These are phyloP conservation scores for Parochlus steinenii DNA, from an alignment of 2,888 invertebrate genomes.

Conservation along the genomic window DNA sequence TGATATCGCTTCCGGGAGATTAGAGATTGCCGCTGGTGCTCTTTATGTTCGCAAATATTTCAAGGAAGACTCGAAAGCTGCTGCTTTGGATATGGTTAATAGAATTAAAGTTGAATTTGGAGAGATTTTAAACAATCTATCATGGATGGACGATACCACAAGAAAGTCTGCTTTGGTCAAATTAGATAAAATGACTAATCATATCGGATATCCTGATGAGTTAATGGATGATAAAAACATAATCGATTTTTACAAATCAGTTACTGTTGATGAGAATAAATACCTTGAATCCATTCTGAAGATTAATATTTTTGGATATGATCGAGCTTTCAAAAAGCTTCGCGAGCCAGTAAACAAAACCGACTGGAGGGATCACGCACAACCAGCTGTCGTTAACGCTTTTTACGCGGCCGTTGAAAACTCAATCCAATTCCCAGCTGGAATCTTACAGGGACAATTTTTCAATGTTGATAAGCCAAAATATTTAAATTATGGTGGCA, in stretches of 20 bases:
- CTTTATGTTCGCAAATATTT: conserved; percentile 31
- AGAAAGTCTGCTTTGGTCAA: conserved; percentile 53
- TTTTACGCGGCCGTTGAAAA: conserved; percentile 44
- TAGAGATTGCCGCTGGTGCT: conserved; percentile 22
- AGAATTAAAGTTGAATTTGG: conserved; percentile 51
- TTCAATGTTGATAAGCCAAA: conserved; percentile 50
- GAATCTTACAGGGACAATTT: conserved; percentile 54
- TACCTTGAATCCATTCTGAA: conserved; percentile 33
- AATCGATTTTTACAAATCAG: conserved; percentile 51
- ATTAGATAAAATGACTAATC: conserved; percentile 57
- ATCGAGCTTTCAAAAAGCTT: conserved; percentile 32
- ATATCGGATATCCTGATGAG: conserved; percentile 76
- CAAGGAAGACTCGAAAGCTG: conserved; percentile 35
- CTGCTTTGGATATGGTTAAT: conserved; percentile 36
- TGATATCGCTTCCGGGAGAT: conserved; percentile 1
- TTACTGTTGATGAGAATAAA: conserved; percentile 28
- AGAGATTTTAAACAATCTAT: conserved; percentile 51
- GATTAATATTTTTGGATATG: conserved; percentile 32
- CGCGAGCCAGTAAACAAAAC: conserved; percentile 32
- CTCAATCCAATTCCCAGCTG: conserved; percentile 52
- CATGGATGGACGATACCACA: conserved; percentile 79
- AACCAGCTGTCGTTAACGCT: conserved; percentile 41
- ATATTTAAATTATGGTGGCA: conserved; percentile 53
- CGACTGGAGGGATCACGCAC: conserved; percentile 32
- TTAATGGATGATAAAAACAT: conserved; percentile 59